phyloP scores from a whole-genome alignment of 1,140 invertebrate species.

The Neuroterus valhalla region DNA sequence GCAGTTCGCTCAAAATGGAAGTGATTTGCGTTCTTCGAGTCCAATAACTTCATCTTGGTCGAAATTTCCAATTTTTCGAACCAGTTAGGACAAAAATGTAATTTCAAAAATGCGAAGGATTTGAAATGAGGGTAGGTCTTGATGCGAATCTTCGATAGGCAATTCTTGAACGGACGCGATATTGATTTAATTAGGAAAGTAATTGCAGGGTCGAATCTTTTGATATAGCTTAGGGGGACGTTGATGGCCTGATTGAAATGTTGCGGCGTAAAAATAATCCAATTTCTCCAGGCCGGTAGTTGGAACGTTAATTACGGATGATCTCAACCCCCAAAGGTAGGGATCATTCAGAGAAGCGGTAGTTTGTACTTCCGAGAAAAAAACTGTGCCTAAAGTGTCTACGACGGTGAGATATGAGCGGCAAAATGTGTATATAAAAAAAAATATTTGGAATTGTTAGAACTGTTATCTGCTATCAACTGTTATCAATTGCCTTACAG shows the following conservation, averaged over 20 bases:
- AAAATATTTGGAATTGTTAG: not conserved
- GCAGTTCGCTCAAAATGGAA: not conserved
- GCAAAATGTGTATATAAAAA: no score
- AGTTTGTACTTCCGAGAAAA: constrained; percentile 35
- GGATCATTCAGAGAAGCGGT: constrained; percentile 45
- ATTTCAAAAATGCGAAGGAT: not conserved
- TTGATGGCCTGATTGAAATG: constrained; percentile 73
- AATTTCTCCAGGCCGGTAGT: constrained; percentile 67
- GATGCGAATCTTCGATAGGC: not conserved
- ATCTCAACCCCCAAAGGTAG: constrained; percentile 61
- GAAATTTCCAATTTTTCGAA: no score
- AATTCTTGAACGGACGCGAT: constrained; percentile 52
- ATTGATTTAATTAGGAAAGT: constrained; percentile 73
- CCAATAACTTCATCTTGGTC: no score
- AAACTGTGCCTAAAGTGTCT: not conserved
- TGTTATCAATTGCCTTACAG: not conserved
- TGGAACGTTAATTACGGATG: constrained; percentile 71
- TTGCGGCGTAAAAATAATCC: constrained; percentile 72
- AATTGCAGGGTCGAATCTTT: constrained; percentile 72
- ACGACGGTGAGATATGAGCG: no score
- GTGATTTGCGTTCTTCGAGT: not conserved
- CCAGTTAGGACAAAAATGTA: not conserved
- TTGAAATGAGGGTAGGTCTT: not conserved
- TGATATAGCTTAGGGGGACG: constrained; percentile 71
- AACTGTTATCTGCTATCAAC: not conserved